These are phyloP conservation scores for Ammodramus savannarum DNA, from an alignment of 2,113 vertebrate genomes.

Conservation along the genomic window DNA sequence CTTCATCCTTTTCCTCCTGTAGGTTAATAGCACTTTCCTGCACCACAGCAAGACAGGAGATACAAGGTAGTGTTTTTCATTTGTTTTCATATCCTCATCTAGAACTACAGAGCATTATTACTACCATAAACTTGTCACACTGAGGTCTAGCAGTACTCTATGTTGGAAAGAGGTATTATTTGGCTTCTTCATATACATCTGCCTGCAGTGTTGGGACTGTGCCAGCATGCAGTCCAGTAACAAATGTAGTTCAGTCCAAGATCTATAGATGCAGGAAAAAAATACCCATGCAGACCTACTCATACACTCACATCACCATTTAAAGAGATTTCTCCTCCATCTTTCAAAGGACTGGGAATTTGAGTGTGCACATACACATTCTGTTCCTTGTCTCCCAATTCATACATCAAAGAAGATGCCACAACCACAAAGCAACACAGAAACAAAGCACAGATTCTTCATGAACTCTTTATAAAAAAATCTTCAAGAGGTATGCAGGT, in stretches of 20 bases:
- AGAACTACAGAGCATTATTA: not conserved
- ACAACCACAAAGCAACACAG: not conserved
- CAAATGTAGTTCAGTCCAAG: not conserved
- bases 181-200: conserved; percentile 9
- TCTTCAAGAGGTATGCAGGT: not conserved
- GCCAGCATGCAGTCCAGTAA: conserved; percentile 39
- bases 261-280: not conserved
- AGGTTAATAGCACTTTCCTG: not conserved
- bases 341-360: not conserved
- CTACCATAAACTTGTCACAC: not conserved
- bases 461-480: not conserved
- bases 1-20: not conserved
- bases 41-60: not conserved
- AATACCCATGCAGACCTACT: not conserved
- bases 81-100: not conserved
- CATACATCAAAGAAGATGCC: not conserved
- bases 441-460: not conserved
- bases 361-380: not conserved
- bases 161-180: not conserved
- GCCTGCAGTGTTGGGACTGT: conserved; percentile 28
- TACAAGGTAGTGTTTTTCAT: not conserved
- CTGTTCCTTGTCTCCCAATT: not conserved
- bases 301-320: not conserved
- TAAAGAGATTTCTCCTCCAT: conserved; percentile 5
- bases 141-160: not conserved